A percentile compares a stretch with the other conserved stretches of the same genome.
Evolutionary conservation across 2,113 vertebrate genomes (phyloP).

Genomic region (Myotis brandtii): DNA sequence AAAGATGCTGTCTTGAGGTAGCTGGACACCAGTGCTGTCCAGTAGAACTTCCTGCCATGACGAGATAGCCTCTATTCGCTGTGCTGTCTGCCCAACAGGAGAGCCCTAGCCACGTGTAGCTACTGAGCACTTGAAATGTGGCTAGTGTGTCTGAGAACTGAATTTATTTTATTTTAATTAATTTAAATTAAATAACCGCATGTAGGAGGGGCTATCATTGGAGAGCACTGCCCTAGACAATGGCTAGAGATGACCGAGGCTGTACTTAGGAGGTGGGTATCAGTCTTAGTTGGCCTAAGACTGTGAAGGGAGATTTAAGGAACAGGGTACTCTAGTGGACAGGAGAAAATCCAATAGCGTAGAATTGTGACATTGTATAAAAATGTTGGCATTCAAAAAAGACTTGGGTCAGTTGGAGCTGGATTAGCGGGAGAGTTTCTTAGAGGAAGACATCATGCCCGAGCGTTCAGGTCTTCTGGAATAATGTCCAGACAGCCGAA

Average conservation of each 20-base stretch:
- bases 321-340: background rate
- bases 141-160: background rate
- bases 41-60: background rate
- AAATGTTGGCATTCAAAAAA: background rate
- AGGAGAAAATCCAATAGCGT: background rate
- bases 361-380: background rate
- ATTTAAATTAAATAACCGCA: background rate
- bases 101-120: background rate
- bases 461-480: background rate
- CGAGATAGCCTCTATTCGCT: background rate
- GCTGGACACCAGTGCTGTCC: background rate
- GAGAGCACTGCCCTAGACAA: background rate
- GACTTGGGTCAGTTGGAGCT: background rate
- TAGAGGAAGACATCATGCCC: background rate
- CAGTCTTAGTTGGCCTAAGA: background rate
- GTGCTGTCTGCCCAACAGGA: accelerated
- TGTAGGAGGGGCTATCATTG: background rate
- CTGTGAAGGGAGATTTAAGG: background rate
- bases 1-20: background rate
- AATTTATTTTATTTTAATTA: background rate
- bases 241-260: background rate
- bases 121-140: background rate
- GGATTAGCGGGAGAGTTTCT: background rate
- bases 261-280: background rate
- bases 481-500: background rate